Evolutionary conservation across 2,113 vertebrate genomes (phyloP).

Genomic region (Forbesichthys agassizii): DNA sequence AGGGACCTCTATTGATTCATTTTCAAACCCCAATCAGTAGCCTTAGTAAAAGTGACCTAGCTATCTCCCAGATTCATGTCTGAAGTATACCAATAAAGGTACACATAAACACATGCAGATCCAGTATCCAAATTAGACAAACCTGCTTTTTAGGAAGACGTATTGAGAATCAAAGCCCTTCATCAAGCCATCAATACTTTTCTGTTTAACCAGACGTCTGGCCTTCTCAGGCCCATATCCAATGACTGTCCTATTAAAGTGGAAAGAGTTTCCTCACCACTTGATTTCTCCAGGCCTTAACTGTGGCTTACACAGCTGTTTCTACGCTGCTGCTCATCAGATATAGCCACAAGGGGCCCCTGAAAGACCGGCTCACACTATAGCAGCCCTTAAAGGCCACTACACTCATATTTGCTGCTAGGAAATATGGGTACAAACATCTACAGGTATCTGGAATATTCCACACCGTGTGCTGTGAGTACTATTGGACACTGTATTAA

Average conservation of each 20-base stretch:
- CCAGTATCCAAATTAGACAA: constrained; percentile 28
- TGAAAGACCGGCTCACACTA: constrained; percentile 13
- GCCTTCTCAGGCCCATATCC: constrained; percentile 46
- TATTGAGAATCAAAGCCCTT: constrained; percentile 21
- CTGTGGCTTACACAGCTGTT: constrained; percentile 66
- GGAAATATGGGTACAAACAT: no score
- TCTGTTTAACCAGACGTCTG: constrained; percentile 50
- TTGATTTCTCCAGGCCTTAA: constrained; percentile 51
- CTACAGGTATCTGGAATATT: no score
- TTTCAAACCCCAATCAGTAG: neutral
- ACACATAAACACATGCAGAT: constrained; percentile 1
- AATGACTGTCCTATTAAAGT: constrained; percentile 60
- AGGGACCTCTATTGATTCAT: neutral
- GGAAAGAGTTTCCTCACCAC: constrained; percentile 41
- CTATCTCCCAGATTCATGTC: neutral
- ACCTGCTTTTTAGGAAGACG: constrained; percentile 44
- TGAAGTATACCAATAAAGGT: neutral
- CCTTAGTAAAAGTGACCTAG: no score
- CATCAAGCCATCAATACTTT: constrained; percentile 52
- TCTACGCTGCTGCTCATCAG: constrained; percentile 56
- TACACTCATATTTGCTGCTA: no score
- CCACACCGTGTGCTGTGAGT: no score
- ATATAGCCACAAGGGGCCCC: constrained; percentile 43
- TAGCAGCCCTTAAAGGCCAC: no score
- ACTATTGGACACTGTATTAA: no score